phyloP scores from a whole-genome alignment of 2,888 invertebrate species.

The Helicoverpa assulta region DNA sequence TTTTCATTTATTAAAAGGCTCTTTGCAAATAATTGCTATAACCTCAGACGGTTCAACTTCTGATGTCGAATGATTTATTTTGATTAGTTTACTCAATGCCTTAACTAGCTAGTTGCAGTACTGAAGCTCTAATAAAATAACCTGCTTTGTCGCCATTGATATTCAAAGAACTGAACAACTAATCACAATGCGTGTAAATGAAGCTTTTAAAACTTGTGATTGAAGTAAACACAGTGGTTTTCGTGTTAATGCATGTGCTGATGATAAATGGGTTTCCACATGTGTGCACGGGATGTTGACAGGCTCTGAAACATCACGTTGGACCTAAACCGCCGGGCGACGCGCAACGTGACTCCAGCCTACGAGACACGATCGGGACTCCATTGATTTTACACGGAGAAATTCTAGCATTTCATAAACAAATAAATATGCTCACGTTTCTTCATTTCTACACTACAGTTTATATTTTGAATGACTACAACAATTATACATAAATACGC shows the following conservation, averaged over 20 bases:
- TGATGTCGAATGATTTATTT: not conserved
- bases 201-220: constrained; percentile 28
- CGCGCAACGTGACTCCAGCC: constrained; percentile 38
- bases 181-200: not conserved
- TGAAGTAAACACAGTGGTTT: constrained; percentile 26
- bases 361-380: constrained; percentile 26
- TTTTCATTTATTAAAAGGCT: not conserved
- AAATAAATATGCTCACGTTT: constrained; percentile 23
- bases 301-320: constrained; percentile 45
- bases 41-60: not conserved
- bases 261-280: constrained; percentile 59
- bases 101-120: not conserved
- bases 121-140: not conserved
- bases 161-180: not conserved
- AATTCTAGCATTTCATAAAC: constrained; percentile 16
- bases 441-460: not conserved
- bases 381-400: constrained; percentile 43
- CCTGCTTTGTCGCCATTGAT: not conserved
- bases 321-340: constrained; percentile 39
- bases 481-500: not conserved
- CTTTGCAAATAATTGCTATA: not conserved
- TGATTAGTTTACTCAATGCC: not conserved
- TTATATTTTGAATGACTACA: constrained; percentile 5
- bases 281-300: constrained; percentile 49
- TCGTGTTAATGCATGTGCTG: constrained; percentile 47